These are phyloP conservation scores for Microctenopoma stevenorrisi DNA, from an alignment of 2,797 vertebrate species.

Conservation along the genomic window DNA sequence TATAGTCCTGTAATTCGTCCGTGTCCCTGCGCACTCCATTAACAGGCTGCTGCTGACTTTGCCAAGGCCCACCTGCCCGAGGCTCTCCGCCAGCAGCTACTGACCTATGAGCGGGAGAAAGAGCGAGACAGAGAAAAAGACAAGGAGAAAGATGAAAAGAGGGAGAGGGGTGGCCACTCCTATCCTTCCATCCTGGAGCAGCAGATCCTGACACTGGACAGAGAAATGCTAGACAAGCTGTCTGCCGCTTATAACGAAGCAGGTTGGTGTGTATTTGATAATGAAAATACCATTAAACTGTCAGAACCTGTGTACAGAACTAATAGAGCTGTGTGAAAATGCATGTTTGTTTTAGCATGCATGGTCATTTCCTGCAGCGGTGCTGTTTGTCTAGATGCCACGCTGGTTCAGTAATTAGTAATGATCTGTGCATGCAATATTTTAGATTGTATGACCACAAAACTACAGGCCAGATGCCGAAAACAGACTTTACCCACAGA, in stretches of 20 bases:
- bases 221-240: conserved; percentile 94
- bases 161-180: conserved; percentile 81
- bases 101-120: conserved; percentile 91
- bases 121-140: conserved; percentile 80
- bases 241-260: conserved; percentile 94
- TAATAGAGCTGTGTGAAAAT: not conserved
- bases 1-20: conserved; percentile 40
- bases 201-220: conserved; percentile 92
- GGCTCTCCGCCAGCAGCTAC: conserved; percentile 92
- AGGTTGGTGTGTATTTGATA: conserved; percentile 80
- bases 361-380: not conserved
- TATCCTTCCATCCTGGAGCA: conserved; percentile 95
- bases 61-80: conserved; percentile 92
- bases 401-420: conserved; percentile 4
- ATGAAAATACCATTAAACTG: not conserved
- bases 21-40: conserved; percentile 44
- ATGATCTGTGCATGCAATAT: not conserved
- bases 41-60: conserved; percentile 94
- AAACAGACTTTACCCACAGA: conserved; percentile 10
- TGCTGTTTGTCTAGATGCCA: not conserved
- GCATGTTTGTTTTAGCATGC: not conserved
- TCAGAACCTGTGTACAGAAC: not conserved
- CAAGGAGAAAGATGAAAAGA: conserved; percentile 87
- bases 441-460: conserved; percentile 11
- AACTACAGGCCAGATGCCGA: conserved; percentile 13